Base-by-base conservation (phyloP, 1,140 invertebrate genomes). In the Ptiloglossa arizonensis region DNA sequence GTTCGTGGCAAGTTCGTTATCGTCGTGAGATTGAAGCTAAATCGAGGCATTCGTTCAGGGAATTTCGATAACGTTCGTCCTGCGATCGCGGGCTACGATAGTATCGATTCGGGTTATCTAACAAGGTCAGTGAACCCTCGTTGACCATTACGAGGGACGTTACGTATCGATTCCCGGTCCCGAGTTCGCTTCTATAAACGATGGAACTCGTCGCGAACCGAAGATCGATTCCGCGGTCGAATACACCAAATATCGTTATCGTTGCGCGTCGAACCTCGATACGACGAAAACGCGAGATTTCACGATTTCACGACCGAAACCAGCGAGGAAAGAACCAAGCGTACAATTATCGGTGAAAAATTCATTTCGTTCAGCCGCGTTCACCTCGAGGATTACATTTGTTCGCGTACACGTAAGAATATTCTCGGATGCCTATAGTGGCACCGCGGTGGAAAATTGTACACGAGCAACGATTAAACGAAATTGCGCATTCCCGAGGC, bases 101-200 rank as follows among this genome's bases (percentile, higher is more conserved):
- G 56, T 60, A 77, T 77, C 67, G 74, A 77, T 71, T 71, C 57
- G 74, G 67, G 57, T 48, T 71, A 77, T 77, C 74, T 71, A 62
- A 74, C 41, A 74, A 79, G 71, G 77, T 66, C 70, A 60, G 24
- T 74, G 77, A 79, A 79, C 77, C n/a, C 50, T 79, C 77, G 70
- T 79, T 79, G 77, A 79, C 77, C 77, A 74, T 79, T 74, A 73
- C n/a, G 15, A 54, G 59, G 70, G 60, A 79, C 62, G 71, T 24
- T 50, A 54, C 4, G 62, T 79, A 79, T 79, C 62, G 77, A 79
- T 79, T 66, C 15, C 60, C 24, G 38, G 56, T 11, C 35, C 15
- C 15, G 22, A n/a, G 15, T 35, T 22, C 44, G 60, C 52, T 50
- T 41, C 29, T 50, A 64, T 59, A 63, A 59, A 72, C 32, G 59